Conservation (phyloP, 2,888 invertebrate genomes). For the Exocentrus adspersus region DNA sequence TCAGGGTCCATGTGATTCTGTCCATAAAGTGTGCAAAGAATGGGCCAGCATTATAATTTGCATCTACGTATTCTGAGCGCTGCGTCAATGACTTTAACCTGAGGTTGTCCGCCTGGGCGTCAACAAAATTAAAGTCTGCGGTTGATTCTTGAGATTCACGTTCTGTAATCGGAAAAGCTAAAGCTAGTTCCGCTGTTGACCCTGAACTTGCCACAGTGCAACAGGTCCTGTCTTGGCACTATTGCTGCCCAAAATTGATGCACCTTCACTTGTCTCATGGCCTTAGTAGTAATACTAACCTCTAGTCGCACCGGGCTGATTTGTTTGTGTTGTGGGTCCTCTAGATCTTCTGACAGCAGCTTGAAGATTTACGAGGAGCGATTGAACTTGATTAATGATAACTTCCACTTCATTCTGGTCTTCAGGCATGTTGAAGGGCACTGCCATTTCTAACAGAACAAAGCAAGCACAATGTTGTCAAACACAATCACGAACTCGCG, state of each 20-base stretch:
- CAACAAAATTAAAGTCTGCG: constrained; percentile 24
- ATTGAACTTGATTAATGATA: constrained; percentile 50
- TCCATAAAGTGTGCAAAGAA: constrained; percentile 46
- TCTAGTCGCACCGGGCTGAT: constrained; percentile 22
- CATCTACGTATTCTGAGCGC: constrained; percentile 8
- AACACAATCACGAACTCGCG: constrained; percentile 41
- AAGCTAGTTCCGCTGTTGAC: constrained; percentile 52
- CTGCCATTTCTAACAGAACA: constrained; percentile 55
- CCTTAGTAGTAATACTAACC: constrained; percentile 27
- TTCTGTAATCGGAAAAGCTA: constrained; percentile 44
- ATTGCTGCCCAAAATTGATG: constrained; percentile 8
- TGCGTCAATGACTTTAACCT: constrained; percentile 21
- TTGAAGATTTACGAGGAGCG: constrained; percentile 48
- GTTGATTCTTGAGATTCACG: constrained; percentile 36
- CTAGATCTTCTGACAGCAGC: constrained; percentile 42
- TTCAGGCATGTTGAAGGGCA: constrained; percentile 60
- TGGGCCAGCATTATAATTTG: constrained; percentile 22
- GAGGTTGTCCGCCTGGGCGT: constrained; percentile 12
- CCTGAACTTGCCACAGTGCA: constrained; percentile 56
- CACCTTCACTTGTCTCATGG: constrained; percentile 5
- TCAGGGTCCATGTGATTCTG: constrained; percentile 47
- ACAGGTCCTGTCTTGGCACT: constrained; percentile 52
- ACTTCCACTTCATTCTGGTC: constrained; percentile 57
- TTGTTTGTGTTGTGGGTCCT: constrained; percentile 23
- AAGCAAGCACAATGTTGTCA: constrained; percentile 33